Conservation (phyloP, 2,888 invertebrate genomes). For the Orthosia cruda region DNA sequence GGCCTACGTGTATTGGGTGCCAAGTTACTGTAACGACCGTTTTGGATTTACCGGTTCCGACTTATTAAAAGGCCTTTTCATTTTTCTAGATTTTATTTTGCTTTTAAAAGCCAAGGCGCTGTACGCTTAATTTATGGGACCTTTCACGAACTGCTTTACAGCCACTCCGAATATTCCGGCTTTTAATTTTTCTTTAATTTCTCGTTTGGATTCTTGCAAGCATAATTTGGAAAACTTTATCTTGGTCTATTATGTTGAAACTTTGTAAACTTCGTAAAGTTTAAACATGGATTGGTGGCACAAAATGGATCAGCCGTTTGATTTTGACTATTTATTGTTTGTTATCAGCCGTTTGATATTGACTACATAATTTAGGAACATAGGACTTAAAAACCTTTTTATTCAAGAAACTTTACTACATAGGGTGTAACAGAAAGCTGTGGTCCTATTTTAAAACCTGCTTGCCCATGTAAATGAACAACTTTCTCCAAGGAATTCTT, state of each 20-base stretch:
- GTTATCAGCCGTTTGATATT: too few relatives aligned
- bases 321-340: background rate
- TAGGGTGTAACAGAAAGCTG: too few relatives aligned
- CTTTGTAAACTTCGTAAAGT: background rate
- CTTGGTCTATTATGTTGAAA: background rate
- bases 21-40: background rate
- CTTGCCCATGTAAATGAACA: too few relatives aligned
- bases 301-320: background rate
- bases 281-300: background rate
- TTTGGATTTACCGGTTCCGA: conserved; percentile 21
- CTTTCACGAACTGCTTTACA: background rate
- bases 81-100: background rate
- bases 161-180: background rate
- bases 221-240: background rate
- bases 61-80: background rate
- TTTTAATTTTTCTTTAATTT: background rate
- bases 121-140: background rate
- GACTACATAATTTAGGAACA: too few relatives aligned
- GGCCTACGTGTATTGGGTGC: conserved; percentile 38
- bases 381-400: background rate
- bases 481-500: too few relatives aligned
- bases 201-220: background rate
- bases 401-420: background rate
- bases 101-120: background rate
- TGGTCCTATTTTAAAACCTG: too few relatives aligned